Evolutionary conservation across 1,140 invertebrate genomes (phyloP), one percentile per base, ranked within the genome.

Genomic region (Artemia franciscana): DNA sequence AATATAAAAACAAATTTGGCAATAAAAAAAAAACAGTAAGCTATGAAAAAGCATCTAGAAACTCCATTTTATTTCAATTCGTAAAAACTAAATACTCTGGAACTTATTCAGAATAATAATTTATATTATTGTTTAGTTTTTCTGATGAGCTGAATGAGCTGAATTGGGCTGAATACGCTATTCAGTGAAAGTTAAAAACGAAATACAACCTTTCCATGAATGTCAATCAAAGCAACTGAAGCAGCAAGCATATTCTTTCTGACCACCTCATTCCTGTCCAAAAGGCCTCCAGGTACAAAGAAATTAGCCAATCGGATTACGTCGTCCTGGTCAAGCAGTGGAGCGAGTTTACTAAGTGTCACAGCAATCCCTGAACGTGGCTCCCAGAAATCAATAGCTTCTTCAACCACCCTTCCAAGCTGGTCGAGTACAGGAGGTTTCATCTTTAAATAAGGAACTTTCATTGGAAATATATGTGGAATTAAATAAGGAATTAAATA

Each of bases 201-300:
- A 28, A 2, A 2, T 39, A 63, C 62, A 65, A 83, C 80, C 76
- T 92, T 93, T 27, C 93, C 93, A 76, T 97, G 91, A 58, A 85
- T 75, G 72, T 95, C 86, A 1, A 98, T 86, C 60, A 88, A 80
- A 60, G 83, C 84, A 63, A 96, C 79, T n/a, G 91, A 91, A 26
- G 93, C 91, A 64, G 84, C 84, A 58, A 96, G 76, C 92, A 98
- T 97, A 71, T 89, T 82, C 24, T 80, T 82, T 23, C 90, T 78
- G 4, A 98, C 94, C 18, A 79, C 76, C 65, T 82, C 78, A 71
- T 84, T 80, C 21, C 91, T 78, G 76, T 98, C 94, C 3, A 84
- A 84, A 4, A 99, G 77, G 1, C 87, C 90, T 58, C 82, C 80
- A 0, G 84, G 80, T 7, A 98, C 90, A 73, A 93, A 91, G 75